Evolutionary conservation across 53 echinoderm and acorn worm genomes (phyloP), one percentile per base, ranked within the genome.

Genomic region (Stichopus horrens): DNA sequence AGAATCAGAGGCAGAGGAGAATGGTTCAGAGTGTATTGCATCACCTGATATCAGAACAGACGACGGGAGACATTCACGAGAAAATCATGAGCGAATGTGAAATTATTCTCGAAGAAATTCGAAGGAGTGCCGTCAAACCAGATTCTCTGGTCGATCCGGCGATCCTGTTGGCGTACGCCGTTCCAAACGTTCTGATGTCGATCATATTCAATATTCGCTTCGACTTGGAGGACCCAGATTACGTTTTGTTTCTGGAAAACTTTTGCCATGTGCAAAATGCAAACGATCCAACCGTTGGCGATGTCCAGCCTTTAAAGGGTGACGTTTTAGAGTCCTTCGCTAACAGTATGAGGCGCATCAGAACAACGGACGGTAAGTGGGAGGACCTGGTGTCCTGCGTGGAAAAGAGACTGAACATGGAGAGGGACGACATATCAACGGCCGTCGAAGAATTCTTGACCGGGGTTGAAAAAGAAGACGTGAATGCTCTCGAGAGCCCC

Each of bases 341-440:
- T 6, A 74, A 19, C 20, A 75, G 20, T 57, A 75, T 87, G 74
- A 8, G 73, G 53, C 21, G 73, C 6, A 68, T 52, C 18, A 51
- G 73, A 52, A 16, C 3, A 13, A 5, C 22, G 21, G 51, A 5
- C 11, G 54, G 5, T 9, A 52, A 53, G 19, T 87, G 87, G 87
- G 21, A 58, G 57, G 21, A 54, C 54, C 37, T 87, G 7, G 87
- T 55, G 3, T 10, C 9, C 14, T 87, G 56, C 54, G 52, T 87
- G 87, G 74, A 74, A 53, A 87, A 54, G 9, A 75, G 53, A 57
- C 10, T 87, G 71, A 87, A 87, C 73, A 87, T 87, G 87, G 87
- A 87, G 55, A 54, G 87, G 4, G 87, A 87, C 54, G 87, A 74
- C 8, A 87, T 87, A 87, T 87, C 87, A 18, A 74, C 55, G n/a